Base-by-base conservation (phyloP, 2,888 invertebrate species). In the Liodrosophila aerea region DNA sequence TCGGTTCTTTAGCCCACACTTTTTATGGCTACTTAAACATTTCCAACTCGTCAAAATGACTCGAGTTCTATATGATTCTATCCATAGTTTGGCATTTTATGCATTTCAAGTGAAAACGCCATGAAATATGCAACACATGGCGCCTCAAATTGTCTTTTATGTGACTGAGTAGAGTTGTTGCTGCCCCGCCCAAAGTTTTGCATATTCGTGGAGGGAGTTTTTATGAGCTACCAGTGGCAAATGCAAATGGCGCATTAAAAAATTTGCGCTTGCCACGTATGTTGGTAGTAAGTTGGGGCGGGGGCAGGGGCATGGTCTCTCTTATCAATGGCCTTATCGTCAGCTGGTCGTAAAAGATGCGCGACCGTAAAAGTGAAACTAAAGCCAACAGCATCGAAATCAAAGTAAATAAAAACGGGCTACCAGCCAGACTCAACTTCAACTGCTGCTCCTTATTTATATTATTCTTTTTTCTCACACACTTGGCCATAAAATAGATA, bases 121-220 rank as follows among this genome's bases (percentile, higher is more conserved):
- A 81, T 78, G 85, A 84, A 78, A 84, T 78, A 78, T 78, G 78
- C 78, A 78, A 76, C 82, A 78, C 78, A 81, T 71, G 78, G 74
- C 61, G 77, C 84, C 81, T 60, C 53, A 71, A 84, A 76, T 71
- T 68, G 84, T 76, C 74, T 63, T 84, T 78, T 74, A 84, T 80
- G 69, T 40, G 63, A 40, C 15, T 8, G 15, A 9, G 36, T 22
- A 5, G 22, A 22, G 22, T 22, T 22, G 22, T 9, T 4, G 12
- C 34, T 59, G 65, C 62, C 40, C 27, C 52, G 59, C 31, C 52
- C 13, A 1, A n/a, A 5, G 7, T 2, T 1, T 18, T n/a, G 39
- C 15, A 8, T 16, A 7, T 9, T 8, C 13, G 3, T 7, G 15
- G 36, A 15, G 18, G 9, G 16, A 36, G 43, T 36, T 73, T 84